Conservation (phyloP, 2,888 invertebrate species). For the Apocheima hispidaria region DNA sequence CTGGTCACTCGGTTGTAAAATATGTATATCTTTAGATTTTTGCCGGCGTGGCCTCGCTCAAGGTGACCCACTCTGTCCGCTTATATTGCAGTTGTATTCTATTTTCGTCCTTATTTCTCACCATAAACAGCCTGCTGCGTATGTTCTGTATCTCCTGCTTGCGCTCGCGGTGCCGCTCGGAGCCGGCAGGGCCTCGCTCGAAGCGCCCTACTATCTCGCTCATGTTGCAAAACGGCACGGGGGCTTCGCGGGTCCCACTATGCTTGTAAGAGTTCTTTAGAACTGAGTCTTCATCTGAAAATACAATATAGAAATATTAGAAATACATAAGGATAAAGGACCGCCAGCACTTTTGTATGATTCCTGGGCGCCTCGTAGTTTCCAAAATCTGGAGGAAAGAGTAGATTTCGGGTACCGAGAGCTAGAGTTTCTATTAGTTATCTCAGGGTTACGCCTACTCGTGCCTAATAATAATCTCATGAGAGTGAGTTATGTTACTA, state of each 20-base stretch:
- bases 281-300: slow-evolving; percentile 87
- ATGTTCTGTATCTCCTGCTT: slow-evolving; percentile 96
- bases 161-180: slow-evolving; percentile 91
- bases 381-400: too few relatives aligned
- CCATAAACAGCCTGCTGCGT: slow-evolving; percentile 93
- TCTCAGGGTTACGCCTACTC: too few relatives aligned
- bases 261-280: slow-evolving; percentile 82
- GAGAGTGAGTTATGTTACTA: too few relatives aligned
- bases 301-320: too few relatives aligned
- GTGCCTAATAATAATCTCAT: too few relatives aligned
- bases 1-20: too few relatives aligned
- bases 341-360: too few relatives aligned
- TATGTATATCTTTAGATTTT: too few relatives aligned
- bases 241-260: slow-evolving; percentile 88
- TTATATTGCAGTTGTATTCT: background rate
- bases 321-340: too few relatives aligned
- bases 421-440: background rate
- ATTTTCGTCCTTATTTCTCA: slow-evolving; percentile 51
- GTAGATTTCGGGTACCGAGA: slow-evolving; percentile 21
- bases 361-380: too few relatives aligned
- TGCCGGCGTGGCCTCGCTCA: background rate
- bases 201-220: slow-evolving; percentile 93
- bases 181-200: slow-evolving; percentile 88
- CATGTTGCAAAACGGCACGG: slow-evolving; percentile 93
- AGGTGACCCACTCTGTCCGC: background rate